Base-by-base conservation (phyloP, 2,888 invertebrate genomes). In the Metallyticus violacea region DNA sequence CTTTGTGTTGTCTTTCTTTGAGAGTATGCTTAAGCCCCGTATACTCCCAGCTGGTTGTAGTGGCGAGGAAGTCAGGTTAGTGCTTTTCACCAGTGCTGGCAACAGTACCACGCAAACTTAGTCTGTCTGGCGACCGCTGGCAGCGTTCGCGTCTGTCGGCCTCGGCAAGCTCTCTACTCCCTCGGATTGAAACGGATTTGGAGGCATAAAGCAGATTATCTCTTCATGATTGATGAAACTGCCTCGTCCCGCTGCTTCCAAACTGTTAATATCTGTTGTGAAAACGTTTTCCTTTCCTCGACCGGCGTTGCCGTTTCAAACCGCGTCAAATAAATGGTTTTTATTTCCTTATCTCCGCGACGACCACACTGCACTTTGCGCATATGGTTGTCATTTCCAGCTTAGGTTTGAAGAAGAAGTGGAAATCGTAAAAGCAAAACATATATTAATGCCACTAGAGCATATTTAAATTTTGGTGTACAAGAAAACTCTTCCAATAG, bases 151-250 rank as follows among this genome's bases (percentile, higher is more conserved):
- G 76, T 27, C 77, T 76, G 77, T 83, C 83, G 83, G 27, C 9
- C 40, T 15, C 15, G 9, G 6, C 30, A 7, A 7, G 9, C 40
- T 62, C 40, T 62, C 40, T 62, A 62, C 40, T 30, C 78, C 62
- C 76, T 40, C 87, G 87, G 87, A 87, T 87, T 87, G 87, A 79
- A 87, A 85, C 86, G 87, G 87, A 87, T 87, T 87, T 86, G 76
- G 84, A 84, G 86, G 86, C 84, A 87, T 87, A 87, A 87, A 93
- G 92, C 93, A 94, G 94, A 94, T 94, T 94, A 94, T 94, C 94
- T 94, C 91, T 91, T 92, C 92, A 93, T 94, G 94, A 94, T 94
- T 94, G 94, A 94, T 94, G 93, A 93, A 92, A 91, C 91, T 91
- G 91, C 91, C 87, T 87, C 86, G 87, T 87, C 88, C 84, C 76